Evolutionary conservation across 2,113 vertebrate species (phyloP).

Genomic region (Caranx ignobilis): DNA sequence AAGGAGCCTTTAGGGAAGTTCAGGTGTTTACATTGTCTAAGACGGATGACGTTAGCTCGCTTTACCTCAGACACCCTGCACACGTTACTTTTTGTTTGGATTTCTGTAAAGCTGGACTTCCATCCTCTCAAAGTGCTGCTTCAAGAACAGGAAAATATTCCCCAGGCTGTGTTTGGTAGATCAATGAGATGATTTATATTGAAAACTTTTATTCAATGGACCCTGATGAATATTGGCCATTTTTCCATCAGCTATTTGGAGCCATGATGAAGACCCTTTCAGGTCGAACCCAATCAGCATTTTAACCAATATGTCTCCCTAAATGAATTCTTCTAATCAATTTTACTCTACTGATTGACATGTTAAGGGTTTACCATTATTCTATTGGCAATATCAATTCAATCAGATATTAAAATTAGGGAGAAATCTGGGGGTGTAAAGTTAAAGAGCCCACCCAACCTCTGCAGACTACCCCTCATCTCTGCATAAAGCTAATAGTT

Average conservation of each 20-base stretch:
- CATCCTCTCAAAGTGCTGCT: slow-evolving; percentile 8
- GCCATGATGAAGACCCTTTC: neutral
- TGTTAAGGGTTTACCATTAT: neutral
- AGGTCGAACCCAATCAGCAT: neutral
- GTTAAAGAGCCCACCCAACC: no score
- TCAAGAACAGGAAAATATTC: slow-evolving; percentile 3
- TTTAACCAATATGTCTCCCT: neutral
- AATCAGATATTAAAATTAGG: no score
- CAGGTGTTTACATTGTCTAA: slow-evolving; percentile 57
- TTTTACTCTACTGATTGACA: no score
- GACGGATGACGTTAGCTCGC: slow-evolving; percentile 37
- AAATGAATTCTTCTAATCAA: neutral
- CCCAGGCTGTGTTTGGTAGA: neutral
- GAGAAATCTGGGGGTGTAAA: no score
- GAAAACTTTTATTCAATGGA: neutral
- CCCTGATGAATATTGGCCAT: neutral
- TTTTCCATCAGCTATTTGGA: neutral
- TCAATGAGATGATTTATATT: neutral
- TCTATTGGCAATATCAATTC: no score
- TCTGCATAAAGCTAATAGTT: no score
- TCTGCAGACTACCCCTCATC: no score
- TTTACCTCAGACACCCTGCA: slow-evolving; percentile 23
- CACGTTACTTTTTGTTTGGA: slow-evolving; percentile 24
- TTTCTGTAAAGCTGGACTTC: neutral
- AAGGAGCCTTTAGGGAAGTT: slow-evolving; percentile 37